A percentile compares a stretch with the other conserved stretches of the same genome.
These are phyloP conservation scores for Polydrusus pterygomalis DNA, from an alignment of 2,888 invertebrate species.

Conservation along the genomic window DNA sequence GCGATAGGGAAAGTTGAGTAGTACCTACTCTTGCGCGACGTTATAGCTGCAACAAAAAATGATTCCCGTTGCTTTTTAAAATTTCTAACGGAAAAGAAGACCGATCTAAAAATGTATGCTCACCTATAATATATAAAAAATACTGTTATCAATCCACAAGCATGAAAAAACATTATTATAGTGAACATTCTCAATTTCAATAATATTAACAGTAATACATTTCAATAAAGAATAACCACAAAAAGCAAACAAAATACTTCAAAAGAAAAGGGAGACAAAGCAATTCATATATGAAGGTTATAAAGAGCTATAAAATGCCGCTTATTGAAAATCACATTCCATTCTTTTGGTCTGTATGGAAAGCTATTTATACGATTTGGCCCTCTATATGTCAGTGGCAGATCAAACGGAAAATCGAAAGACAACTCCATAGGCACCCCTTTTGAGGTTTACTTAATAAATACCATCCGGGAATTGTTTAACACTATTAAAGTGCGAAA, in stretches of 20 bases:
- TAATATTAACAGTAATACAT: constrained; percentile 16
- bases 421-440: too few relatives aligned
- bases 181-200: not conserved
- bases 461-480: too few relatives aligned
- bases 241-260: constrained; percentile 51
- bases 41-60: too few relatives aligned
- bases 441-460: too few relatives aligned
- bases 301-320: constrained; percentile 65
- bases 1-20: too few relatives aligned
- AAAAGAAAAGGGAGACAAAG: constrained; percentile 52
- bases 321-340: constrained; percentile 63
- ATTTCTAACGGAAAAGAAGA: too few relatives aligned
- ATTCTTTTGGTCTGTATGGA: constrained; percentile 41
- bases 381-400: constrained; percentile 4
- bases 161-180: not conserved
- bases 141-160: not conserved
- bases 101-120: too few relatives aligned
- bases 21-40: too few relatives aligned
- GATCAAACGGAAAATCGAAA: not conserved
- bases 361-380: constrained; percentile 25
- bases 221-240: constrained; percentile 58
- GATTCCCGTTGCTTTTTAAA: too few relatives aligned
- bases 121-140: too few relatives aligned
- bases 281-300: constrained; percentile 64
- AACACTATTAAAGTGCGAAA: too few relatives aligned